Evolutionary conservation across 1,140 invertebrate species (phyloP).

Genomic region (Parapsyche elsis): DNA sequence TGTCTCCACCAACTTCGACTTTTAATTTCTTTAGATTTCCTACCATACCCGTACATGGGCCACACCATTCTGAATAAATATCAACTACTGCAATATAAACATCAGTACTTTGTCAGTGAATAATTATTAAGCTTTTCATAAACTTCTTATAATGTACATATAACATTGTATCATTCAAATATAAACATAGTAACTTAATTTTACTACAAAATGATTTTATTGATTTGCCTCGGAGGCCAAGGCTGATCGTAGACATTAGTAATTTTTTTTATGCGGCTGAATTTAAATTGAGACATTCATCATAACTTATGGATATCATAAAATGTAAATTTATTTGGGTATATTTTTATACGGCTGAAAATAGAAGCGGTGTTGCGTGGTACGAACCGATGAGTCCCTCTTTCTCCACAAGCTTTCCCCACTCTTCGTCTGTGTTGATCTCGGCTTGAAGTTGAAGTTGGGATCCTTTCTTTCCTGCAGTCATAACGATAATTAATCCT

Average conservation of each 20-base stretch:
- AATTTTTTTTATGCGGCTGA: too few relatives aligned
- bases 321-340: slow-evolving; percentile 19
- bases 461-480: slow-evolving; percentile 76
- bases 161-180: too few relatives aligned
- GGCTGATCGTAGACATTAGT: too few relatives aligned
- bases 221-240: too few relatives aligned
- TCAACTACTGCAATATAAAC: slow-evolving; percentile 77
- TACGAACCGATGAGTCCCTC: slow-evolving; percentile 82
- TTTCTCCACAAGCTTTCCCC: slow-evolving; percentile 81
- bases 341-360: slow-evolving; percentile 39
- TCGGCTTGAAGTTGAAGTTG: slow-evolving; percentile 82
- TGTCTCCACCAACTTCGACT: slow-evolving; percentile 87
- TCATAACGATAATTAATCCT: slow-evolving; percentile 47
- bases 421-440: slow-evolving; percentile 87
- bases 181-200: too few relatives aligned
- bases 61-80: slow-evolving; percentile 93
- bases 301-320: background rate
- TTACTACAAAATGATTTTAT: too few relatives aligned
- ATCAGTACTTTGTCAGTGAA: background rate
- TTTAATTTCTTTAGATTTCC: slow-evolving; percentile 90
- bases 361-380: slow-evolving; percentile 40
- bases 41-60: slow-evolving; percentile 88
- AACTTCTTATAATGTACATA: too few relatives aligned
- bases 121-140: too few relatives aligned
- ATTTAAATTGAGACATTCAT: background rate